phyloP scores from a whole-genome alignment of 2,797 vertebrate genomes.

The Champsocephalus esox region DNA sequence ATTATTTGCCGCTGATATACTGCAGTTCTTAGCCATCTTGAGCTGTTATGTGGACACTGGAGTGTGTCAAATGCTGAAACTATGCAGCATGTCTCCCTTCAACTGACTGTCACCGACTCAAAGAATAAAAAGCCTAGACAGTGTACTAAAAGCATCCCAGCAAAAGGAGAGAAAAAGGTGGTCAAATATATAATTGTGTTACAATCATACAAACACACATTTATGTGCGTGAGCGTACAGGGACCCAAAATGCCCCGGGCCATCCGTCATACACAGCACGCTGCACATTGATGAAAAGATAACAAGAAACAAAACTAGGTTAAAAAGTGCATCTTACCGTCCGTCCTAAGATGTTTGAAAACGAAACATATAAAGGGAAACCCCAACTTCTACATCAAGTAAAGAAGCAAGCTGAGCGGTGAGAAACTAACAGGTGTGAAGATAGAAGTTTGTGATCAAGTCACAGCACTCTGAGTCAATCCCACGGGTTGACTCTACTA shows the following conservation, averaged over 20 bases:
- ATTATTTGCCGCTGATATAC: neutral
- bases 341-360: conserved; percentile 17
- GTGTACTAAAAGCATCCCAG: conserved; percentile 25
- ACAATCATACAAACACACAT: conserved; percentile 33
- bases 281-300: conserved; percentile 43
- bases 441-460: conserved; percentile 24
- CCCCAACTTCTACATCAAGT: conserved; percentile 2
- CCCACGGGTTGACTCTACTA: conserved; percentile 34
- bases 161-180: conserved; percentile 30
- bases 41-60: neutral
- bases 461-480: conserved; percentile 3
- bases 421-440: conserved; percentile 32
- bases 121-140: conserved; percentile 17
- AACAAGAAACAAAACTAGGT: conserved; percentile 29
- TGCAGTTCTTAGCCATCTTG: neutral
- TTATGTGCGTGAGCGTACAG: conserved; percentile 20
- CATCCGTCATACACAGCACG: conserved; percentile 39
- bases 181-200: conserved; percentile 60
- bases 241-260: conserved; percentile 22
- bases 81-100: conserved; percentile 10
- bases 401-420: conserved; percentile 12
- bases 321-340: conserved; percentile 54
- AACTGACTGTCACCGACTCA: conserved; percentile 13
- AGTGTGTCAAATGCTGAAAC: neutral
- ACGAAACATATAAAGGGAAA: neutral